phyloP scores from a whole-genome alignment of 2,888 invertebrate genomes.

The Aplocera efformata region DNA sequence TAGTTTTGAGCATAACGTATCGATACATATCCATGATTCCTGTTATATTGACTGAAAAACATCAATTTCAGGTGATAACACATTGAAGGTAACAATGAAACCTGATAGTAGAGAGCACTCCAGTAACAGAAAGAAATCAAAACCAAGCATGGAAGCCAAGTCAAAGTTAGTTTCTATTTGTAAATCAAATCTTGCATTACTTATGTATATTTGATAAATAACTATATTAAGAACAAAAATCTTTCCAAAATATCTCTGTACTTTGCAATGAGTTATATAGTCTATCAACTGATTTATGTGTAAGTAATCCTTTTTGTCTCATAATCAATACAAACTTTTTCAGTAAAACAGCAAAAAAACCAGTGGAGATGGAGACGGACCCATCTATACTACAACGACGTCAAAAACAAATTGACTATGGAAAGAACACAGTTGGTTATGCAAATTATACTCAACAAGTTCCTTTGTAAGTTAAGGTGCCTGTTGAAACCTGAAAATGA shows the following conservation, averaged over 20 bases:
- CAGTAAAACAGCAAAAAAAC: conserved; percentile 43
- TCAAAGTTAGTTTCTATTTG: conserved; percentile 32
- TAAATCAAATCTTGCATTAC: background rate
- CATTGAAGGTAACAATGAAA: conserved; percentile 44
- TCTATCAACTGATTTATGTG: no score
- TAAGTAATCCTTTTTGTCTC: no score
- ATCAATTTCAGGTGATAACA: conserved; percentile 31
- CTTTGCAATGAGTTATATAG: no score
- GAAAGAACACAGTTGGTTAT: conserved; percentile 95
- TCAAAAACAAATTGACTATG: conserved; percentile 97
- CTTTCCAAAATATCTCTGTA: no score
- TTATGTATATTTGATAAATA: conserved; percentile 18
- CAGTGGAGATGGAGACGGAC: conserved; percentile 84
- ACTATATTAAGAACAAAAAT: no score
- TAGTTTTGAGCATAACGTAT: conserved; percentile 13
- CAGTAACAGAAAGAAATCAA: conserved; percentile 53
- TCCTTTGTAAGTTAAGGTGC: conserved; percentile 87
- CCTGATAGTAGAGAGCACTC: conserved; percentile 53
- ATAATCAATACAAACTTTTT: background rate
- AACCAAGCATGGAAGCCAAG: conserved; percentile 47
- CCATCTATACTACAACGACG: conserved; percentile 85
- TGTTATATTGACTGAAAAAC: no score
- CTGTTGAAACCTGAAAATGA: no score
- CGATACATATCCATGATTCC: no score
- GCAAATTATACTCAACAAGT: conserved; percentile 85